Evolutionary conservation across 2,113 vertebrate species (phyloP).

Genomic region (Urocolius indicus): DNA sequence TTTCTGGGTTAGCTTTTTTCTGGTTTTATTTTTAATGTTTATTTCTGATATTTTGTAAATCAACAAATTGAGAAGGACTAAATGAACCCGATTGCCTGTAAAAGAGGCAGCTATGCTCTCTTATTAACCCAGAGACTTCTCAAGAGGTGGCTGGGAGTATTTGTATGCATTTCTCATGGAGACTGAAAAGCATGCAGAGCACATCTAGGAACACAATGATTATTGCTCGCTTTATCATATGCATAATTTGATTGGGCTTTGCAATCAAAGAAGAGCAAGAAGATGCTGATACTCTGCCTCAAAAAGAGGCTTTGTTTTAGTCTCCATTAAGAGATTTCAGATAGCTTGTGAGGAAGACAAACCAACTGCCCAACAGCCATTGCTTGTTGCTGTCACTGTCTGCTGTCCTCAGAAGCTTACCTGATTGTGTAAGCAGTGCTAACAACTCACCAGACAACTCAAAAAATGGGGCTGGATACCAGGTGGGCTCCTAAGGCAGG

Average conservation of each 20-base stretch:
- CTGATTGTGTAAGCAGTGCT: not conserved
- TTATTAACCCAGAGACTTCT: not conserved
- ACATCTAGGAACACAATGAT: not conserved
- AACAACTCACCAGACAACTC: fast-evolving
- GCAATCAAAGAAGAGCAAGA: not conserved
- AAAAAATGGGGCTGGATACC: not conserved
- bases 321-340: not conserved
- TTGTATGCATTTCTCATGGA: not conserved
- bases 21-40: not conserved
- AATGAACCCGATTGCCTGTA: not conserved
- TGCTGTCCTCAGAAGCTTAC: not conserved
- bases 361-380: not conserved
- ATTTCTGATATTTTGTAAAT: not conserved
- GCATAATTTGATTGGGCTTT: not conserved
- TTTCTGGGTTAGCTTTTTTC: not conserved
- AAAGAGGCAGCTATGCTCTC: not conserved
- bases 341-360: not conserved
- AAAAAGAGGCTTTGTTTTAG: not conserved
- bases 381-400: not conserved
- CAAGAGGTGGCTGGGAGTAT: not conserved
- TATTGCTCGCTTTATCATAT: not conserved
- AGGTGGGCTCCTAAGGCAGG: not conserved
- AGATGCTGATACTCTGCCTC: not conserved
- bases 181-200: not conserved
- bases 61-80: not conserved